Conservation (phyloP, 2,888 invertebrate genomes). For the Caenorhabditis virilis region DNA sequence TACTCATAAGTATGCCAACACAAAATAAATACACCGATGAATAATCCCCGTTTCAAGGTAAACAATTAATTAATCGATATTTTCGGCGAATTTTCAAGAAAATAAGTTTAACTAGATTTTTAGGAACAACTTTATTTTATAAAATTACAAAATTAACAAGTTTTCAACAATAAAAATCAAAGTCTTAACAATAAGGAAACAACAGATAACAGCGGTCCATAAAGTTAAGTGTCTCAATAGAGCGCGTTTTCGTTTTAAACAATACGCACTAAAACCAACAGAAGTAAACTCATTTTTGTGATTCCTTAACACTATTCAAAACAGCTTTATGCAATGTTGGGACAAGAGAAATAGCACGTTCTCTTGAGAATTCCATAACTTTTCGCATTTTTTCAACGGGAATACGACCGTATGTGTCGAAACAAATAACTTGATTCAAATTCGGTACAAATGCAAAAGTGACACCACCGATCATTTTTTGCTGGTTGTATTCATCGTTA, state of each 20-base stretch:
- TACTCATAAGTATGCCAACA: no score
- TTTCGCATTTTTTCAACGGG: not conserved
- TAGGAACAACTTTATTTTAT: no score
- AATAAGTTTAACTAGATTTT: not conserved
- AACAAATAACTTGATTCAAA: conserved; percentile 15
- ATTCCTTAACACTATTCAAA: conserved; percentile 25
- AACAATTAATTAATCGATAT: no score
- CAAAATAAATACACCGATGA: conserved; percentile 3
- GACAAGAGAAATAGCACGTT: conserved; percentile 15
- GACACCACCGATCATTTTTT: conserved; percentile 12
- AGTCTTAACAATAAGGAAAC: no score
- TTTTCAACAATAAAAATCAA: no score
- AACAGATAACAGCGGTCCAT: no score
- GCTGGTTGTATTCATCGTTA: not conserved
- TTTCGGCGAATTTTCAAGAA: not conserved
- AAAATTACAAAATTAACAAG: no score
- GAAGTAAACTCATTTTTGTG: no score
- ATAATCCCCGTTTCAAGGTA: no score
- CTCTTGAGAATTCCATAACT: conserved; percentile 19
- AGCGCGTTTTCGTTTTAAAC: no score
- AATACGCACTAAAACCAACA: no score
- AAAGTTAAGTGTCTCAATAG: no score
- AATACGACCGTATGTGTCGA: conserved; percentile 20
- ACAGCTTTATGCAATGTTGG: conserved; percentile 24
- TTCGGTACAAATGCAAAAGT: conserved; percentile 24